Evolutionary conservation across 2,797 vertebrate species (phyloP), one percentile per base, ranked within the genome.

Genomic region (Acrossocheilus wenchowensis): DNA sequence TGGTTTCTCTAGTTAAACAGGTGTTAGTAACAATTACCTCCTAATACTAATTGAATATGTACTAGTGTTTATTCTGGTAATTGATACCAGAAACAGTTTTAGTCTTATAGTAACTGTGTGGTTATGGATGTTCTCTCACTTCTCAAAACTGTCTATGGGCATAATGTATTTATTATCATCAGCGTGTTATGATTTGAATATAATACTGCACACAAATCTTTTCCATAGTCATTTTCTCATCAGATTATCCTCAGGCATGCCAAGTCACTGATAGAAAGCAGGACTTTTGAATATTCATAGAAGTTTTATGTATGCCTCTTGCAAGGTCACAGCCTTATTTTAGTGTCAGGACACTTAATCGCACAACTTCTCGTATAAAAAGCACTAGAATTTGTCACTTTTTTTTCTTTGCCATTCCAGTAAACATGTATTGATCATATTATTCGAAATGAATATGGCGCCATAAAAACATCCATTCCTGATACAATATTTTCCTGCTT

Each of bases 281-380:
- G 83, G 81, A 83, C 43, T 60, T 83, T 85, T 82, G 77, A 83
- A 86, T 80, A 75, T 73, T 74, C 77, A 54, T 84, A 48, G 66
- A 48, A 73, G 68, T 60, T 48, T 85, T 66, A 87, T 88, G 74
- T 88, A 52, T 71, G 81, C 60, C 50, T 77, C 87, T 82, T 84
- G 83, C 86, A 66, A 83, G 84, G 88, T 83, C 84, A 75, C 73
- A 83, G 45, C 50, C 84, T 83, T 87, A 43, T 72, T 85, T 84
- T 41, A 74, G 54, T 88, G 54, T 90, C 64, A 66, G 78, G 78
- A 48, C 60, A 57, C 78, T 82, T 45, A 50, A 82, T 52, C 11
- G 17, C 54, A 62, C 62, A 30, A 43, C 43, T 54, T 75, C 62
- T 68, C 12, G 73, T 60, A 62, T 73, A 41, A 7, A 57, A 78